phyloP scores from a whole-genome alignment of 2,797 vertebrate species.

The Eulemur albifrons region DNA sequence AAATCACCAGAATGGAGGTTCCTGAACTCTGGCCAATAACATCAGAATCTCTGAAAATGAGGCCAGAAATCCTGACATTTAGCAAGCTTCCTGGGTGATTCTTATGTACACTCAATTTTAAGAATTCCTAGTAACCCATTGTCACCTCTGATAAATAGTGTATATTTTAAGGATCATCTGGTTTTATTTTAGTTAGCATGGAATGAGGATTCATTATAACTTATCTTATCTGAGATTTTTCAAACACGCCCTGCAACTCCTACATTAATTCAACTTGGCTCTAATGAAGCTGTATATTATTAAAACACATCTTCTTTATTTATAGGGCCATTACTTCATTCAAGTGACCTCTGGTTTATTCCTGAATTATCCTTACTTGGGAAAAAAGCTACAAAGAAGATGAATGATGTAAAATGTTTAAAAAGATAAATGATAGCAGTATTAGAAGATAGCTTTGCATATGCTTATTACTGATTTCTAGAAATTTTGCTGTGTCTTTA shows the following conservation, averaged over 20 bases:
- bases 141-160: neutral
- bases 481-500: neutral
- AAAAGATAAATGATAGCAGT: neutral
- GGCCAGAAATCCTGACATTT: neutral
- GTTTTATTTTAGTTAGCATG: constrained; percentile 41
- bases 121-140: constrained; percentile 22
- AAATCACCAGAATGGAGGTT: neutral
- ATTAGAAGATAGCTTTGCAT: neutral
- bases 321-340: constrained; percentile 15
- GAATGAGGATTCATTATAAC: neutral
- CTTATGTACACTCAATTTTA: neutral
- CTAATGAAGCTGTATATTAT: neutral
- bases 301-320: constrained; percentile 24
- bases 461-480: neutral
- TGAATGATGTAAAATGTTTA: neutral
- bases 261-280: neutral
- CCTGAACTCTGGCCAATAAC: neutral
- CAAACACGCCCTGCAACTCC: neutral
- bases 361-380: constrained; percentile 12
- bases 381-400: neutral
- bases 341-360: neutral
- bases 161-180: neutral
- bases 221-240: constrained; percentile 4
- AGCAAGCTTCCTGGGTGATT: neutral
- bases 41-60: constrained; percentile 6